Percentiles rank a stretch among this genome's conserved stretches.
These are phyloP conservation scores for Leptinotarsa defecta DNA, from an alignment of 1,140 invertebrate species.

Conservation along the genomic window DNA sequence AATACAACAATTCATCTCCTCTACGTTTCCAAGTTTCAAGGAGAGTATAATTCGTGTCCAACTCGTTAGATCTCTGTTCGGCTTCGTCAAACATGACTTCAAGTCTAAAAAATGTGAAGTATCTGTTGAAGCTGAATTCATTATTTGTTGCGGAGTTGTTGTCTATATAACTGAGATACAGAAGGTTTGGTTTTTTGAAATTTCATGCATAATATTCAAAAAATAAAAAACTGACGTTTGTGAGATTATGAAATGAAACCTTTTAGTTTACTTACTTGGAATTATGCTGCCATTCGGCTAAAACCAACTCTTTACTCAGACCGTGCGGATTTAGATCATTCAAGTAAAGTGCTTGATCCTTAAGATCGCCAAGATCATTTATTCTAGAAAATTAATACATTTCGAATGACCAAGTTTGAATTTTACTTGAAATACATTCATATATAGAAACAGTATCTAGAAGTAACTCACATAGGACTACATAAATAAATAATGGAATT, in stretches of 20 bases:
- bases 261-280: constrained; percentile 64
- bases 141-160: no score
- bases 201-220: no score
- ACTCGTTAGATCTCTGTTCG: constrained; percentile 72
- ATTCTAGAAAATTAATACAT: constrained; percentile 63
- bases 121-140: not conserved
- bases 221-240: no score
- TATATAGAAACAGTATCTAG: not conserved
- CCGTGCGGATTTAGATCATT: constrained; percentile 88
- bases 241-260: no score
- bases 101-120: constrained; percentile 58
- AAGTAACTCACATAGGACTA: constrained; percentile 75
- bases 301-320: constrained; percentile 80
- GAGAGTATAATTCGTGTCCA: constrained; percentile 73
- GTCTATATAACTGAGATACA: no score
- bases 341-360: constrained; percentile 76
- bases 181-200: no score
- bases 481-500: constrained; percentile 82
- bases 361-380: constrained; percentile 80
- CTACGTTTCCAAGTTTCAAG: constrained; percentile 83
- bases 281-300: constrained; percentile 86
- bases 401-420: not conserved
- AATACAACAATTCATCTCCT: constrained; percentile 87
- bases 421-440: not conserved
- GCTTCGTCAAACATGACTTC: constrained; percentile 82